Percentiles rank a stretch among this genome's conserved stretches.
These are phyloP conservation scores for Idaea dimidiata DNA, from an alignment of 2,888 invertebrate genomes.

Conservation along the genomic window DNA sequence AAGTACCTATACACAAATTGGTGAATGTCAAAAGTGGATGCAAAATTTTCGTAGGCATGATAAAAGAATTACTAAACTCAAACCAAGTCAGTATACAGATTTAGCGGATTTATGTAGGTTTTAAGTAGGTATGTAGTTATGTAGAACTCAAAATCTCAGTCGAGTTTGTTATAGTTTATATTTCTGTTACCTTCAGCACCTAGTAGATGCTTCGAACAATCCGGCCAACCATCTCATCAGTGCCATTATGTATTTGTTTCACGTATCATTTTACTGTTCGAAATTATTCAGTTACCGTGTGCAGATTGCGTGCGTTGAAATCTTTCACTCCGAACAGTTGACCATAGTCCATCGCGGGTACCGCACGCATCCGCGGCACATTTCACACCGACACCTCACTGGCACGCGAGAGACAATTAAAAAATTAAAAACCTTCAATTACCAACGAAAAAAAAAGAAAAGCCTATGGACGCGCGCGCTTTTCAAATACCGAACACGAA, in stretches of 20 bases:
- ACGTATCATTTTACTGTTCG: conserved; percentile 22
- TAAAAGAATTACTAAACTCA: too few species aligned
- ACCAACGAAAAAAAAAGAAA: conserved; percentile 26
- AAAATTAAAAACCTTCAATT: conserved; percentile 33
- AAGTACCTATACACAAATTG: too few species aligned
- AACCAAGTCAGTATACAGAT: too few species aligned
- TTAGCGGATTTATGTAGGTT: too few species aligned
- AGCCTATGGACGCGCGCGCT: conserved; percentile 28
- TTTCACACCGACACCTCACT: conserved; percentile 31
- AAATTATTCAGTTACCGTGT: conserved; percentile 21
- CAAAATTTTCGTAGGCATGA: too few species aligned
- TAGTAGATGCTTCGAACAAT: background rate
- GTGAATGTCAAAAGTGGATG: too few species aligned
- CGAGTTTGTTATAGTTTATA: too few species aligned
- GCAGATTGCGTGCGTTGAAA: conserved; percentile 34
- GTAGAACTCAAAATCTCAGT: too few species aligned
- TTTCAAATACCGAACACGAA: conserved; percentile 33
- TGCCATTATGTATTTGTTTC: conserved; percentile 14
- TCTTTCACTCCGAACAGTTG: conserved; percentile 56
- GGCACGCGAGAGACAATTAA: conserved; percentile 47
- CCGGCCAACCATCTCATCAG: background rate
- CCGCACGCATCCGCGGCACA: conserved; percentile 48
- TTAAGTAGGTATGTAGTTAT: too few species aligned
- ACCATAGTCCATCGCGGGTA: conserved; percentile 69
- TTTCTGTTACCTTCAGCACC: too few species aligned